Base-by-base conservation (phyloP, 2,888 invertebrate genomes). In the Tortrix viridana region DNA sequence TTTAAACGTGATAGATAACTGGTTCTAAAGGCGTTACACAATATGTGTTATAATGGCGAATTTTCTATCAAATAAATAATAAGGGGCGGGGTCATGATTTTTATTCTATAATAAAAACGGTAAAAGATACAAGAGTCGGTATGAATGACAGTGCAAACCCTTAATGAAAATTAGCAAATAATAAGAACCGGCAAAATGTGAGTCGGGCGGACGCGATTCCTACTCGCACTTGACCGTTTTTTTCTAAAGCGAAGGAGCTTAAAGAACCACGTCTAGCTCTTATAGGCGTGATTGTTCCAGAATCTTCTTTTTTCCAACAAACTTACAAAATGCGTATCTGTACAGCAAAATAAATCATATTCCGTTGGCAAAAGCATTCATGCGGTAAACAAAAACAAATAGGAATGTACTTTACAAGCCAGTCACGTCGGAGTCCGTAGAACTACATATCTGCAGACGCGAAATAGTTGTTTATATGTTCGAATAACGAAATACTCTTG, bases 361-460 rank as follows among this genome's bases (percentile, higher is more conserved):
- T 52, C 66, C 61, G 67, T 66, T 67, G 62, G 63, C 60, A 49
- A 65, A 63, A 55, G 63, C 67, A 60, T 49, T 64, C 68, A 66
- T 62, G 69, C 67, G 60, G 63, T 65, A 65, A 68, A 70, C 67
- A 69, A 68, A 69, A 64, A 67, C 68, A 67, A 69, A 70, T 65
- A 72, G 66, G 67, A 70, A 67, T 69, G 65, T 50, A 50, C 58
- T 70, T 67, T 26, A 47, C n/a, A 72, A 56, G 67, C 69, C 19
- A 50, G 68, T 71, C 71, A 71, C 71, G 71, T 64, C 56, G 65
- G 46, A 26, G 44, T 44, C 65, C 60, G 53, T 65, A 64, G 66
- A 69, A 71, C 65, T 71, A 70, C 72, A 71, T 68, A 69, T 66
- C 67, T 64, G 65, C 56, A 46, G 65, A 66, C 67, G 66, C 63